Conservation (phyloP, 2,888 invertebrate species). For the Spodoptera picta region DNA sequence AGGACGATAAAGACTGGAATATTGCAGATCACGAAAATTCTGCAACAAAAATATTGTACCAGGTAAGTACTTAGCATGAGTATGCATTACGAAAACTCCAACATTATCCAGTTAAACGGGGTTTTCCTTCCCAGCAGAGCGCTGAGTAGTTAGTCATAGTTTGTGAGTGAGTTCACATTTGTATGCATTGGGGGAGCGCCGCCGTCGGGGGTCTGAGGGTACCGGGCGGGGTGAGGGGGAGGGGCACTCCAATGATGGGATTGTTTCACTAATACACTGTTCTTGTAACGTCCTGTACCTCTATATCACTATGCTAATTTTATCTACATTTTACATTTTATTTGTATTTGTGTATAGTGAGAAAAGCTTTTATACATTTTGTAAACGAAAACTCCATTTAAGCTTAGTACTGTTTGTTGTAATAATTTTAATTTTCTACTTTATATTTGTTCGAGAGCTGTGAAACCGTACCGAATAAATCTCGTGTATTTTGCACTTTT, state of each 20-base stretch:
- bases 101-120: constrained; percentile 24
- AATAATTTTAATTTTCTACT: too few species aligned
- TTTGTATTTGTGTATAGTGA: not conserved
- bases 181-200: constrained; percentile 40
- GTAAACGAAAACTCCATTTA: not conserved
- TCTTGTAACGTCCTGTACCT: constrained; percentile 9
- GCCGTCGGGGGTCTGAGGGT: constrained; percentile 6
- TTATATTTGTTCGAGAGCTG: too few species aligned
- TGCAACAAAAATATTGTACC: too few species aligned
- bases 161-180: constrained; percentile 22
- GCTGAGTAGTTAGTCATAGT: constrained; percentile 31
- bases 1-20: too few species aligned
- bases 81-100: not conserved
- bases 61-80: not conserved
- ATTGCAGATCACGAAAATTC: too few species aligned
- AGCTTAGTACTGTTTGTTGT: not conserved
- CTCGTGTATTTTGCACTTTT: too few species aligned
- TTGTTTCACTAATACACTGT: constrained; percentile 13
- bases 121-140: constrained; percentile 19
- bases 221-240: not conserved
- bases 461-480: too few species aligned
- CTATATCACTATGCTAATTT: constrained; percentile 5
- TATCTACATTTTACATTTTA: constrained; percentile 6
- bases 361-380: not conserved
- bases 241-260: constrained; percentile 1